A percentile compares a stretch with the other conserved stretches of the same genome.
Evolutionary conservation across 2,797 vertebrate genomes (phyloP).

Genomic region (Echeneis naucrates): DNA sequence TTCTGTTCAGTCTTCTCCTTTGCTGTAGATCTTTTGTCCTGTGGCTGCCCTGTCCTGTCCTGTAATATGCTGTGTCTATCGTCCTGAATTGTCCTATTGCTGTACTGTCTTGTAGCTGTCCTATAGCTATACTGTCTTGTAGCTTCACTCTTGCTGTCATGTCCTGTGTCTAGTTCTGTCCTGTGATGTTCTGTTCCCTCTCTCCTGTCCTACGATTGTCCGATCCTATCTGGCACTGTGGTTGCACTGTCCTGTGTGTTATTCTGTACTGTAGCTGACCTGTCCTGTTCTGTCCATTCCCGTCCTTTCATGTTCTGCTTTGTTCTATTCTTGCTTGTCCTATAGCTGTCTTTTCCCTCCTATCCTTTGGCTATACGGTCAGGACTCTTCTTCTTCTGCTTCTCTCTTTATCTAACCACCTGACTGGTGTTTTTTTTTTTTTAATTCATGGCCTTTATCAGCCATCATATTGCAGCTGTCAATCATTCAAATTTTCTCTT

Average conservation of each 20-base stretch:
- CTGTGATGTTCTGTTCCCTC: background rate
- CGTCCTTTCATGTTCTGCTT: too few species aligned
- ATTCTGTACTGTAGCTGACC: too few species aligned
- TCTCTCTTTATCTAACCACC: too few species aligned
- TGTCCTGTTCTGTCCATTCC: background rate
- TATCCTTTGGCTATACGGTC: too few species aligned
- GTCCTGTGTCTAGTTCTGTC: background rate
- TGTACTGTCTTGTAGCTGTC: background rate
- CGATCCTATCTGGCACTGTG: background rate
- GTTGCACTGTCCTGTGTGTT: background rate
- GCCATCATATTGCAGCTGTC: background rate
- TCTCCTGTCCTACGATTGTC: background rate
- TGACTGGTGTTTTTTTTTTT: too few species aligned
- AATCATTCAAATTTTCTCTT: too few species aligned
- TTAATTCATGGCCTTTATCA: too few species aligned
- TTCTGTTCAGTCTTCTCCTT: background rate
- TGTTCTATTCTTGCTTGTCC: too few species aligned
- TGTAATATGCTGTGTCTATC: too few species aligned
- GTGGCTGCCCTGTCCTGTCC: background rate
- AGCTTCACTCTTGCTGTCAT: constrained; percentile 1
- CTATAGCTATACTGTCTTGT: too few species aligned
- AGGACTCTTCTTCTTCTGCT: too few species aligned
- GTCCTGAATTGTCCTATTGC: background rate
- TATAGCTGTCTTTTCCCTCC: too few species aligned
- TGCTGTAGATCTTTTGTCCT: background rate